These are phyloP conservation scores for Myripristis murdjan DNA, from an alignment of 2,797 vertebrate species.

Conservation along the genomic window DNA sequence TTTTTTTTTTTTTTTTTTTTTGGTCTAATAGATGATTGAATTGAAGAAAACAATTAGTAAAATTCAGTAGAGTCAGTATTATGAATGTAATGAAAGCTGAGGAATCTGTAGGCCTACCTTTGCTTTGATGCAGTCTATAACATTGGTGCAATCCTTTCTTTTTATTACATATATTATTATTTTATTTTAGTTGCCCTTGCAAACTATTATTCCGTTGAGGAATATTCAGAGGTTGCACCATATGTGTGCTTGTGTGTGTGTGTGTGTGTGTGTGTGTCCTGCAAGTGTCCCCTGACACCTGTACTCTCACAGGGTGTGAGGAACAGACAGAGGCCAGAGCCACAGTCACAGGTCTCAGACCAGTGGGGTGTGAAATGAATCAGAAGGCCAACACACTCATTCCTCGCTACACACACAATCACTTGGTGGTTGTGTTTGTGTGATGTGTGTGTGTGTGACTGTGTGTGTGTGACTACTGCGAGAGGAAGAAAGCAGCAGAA, in stretches of 20 bases:
- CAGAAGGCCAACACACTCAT: constrained; percentile 67
- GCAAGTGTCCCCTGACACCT: constrained; percentile 78
- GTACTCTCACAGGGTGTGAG: constrained; percentile 76
- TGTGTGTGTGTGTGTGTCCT: constrained; percentile 45
- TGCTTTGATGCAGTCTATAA: constrained; percentile 33
- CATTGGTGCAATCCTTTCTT: constrained; percentile 59
- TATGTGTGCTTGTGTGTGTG: constrained; percentile 29
- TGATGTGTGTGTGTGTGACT: constrained; percentile 2
- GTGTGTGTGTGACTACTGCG: neutral
- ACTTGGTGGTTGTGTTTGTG: constrained; percentile 18
- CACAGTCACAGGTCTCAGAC: constrained; percentile 83
- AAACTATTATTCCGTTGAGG: constrained; percentile 50
- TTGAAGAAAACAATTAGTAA: constrained; percentile 16
- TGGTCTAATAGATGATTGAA: constrained; percentile 25
- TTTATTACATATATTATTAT: too few species aligned
- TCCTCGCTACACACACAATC: constrained; percentile 44
- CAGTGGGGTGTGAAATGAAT: constrained; percentile 86
- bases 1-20: neutral
- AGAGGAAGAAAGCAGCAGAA: too few species aligned
- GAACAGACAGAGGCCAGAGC: constrained; percentile 77
- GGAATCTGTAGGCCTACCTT: constrained; percentile 21
- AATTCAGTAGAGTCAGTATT: constrained; percentile 5
- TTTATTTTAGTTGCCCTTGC: constrained; percentile 68
- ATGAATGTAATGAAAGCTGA: constrained; percentile 1
- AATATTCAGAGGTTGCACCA: constrained; percentile 70